phyloP scores from a whole-genome alignment of 1,140 invertebrate genomes.

The Bilobella aurantiaca region DNA sequence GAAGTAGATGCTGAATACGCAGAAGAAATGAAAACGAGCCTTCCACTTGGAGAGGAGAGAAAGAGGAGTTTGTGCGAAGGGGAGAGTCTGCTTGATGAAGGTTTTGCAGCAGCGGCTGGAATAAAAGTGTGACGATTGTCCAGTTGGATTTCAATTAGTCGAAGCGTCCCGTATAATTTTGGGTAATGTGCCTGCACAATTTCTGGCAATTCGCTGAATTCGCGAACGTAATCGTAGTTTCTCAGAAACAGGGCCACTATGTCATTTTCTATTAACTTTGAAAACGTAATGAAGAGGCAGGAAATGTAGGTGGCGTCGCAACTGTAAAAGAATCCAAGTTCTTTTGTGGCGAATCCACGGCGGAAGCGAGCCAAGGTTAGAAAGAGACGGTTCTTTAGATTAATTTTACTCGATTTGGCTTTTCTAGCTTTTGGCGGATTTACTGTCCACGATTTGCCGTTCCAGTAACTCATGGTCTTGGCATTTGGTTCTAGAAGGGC shows the following conservation, averaged over 20 bases:
- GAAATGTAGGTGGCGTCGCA: neutral
- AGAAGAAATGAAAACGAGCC: neutral
- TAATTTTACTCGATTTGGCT: neutral
- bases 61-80: neutral
- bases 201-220: neutral
- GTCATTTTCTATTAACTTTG: neutral
- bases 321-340: slow-evolving; percentile 2
- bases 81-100: neutral
- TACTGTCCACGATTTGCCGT: neutral
- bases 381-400: neutral
- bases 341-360: slow-evolving; percentile 1
- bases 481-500: neutral
- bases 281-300: neutral
- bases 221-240: neutral
- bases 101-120: neutral
- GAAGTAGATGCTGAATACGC: neutral
- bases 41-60: neutral
- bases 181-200: neutral
- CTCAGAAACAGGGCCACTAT: neutral
- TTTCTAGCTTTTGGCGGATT: neutral
- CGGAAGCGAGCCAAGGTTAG: neutral
- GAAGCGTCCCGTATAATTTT: neutral
- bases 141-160: neutral
- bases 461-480: slow-evolving; percentile 1
- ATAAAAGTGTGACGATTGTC: neutral